phyloP scores from a whole-genome alignment of 2,888 invertebrate genomes.

The Emmelina monodactyla region DNA sequence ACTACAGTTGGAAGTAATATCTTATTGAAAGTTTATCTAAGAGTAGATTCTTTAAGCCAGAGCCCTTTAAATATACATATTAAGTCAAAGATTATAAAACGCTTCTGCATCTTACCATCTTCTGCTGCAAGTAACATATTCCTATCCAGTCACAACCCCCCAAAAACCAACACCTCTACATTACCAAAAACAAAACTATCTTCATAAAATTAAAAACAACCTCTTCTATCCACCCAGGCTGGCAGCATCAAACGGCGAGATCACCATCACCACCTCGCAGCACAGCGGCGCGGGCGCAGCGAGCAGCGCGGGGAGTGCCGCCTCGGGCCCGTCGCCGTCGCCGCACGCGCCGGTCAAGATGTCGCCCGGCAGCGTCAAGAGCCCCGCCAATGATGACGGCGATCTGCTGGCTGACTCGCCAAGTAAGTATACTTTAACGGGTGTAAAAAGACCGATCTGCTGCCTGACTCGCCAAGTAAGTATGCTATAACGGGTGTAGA shows the following conservation, averaged over 20 bases:
- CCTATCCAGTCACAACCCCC: neutral
- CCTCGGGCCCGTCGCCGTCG: constrained; percentile 51
- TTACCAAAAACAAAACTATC: neutral
- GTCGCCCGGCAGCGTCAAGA: constrained; percentile 68
- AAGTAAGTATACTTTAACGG: constrained; percentile 68
- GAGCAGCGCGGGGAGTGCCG: constrained; percentile 49
- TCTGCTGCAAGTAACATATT: constrained; percentile 1
- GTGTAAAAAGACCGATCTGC: neutral
- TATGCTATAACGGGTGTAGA: no score
- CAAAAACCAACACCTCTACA: neutral
- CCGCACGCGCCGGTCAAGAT: constrained; percentile 69
- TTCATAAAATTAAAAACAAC: no score
- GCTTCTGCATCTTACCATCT: no score
- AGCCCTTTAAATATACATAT: no score
- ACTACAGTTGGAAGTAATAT: no score
- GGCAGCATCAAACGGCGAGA: constrained; percentile 80
- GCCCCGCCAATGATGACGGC: constrained; percentile 71
- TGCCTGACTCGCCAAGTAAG: constrained; percentile 2
- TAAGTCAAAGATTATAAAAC: no score
- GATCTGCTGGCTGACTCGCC: constrained; percentile 85
- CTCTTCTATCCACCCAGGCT: constrained; percentile 55
- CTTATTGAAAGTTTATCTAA: no score
- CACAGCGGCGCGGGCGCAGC: constrained; percentile 61
- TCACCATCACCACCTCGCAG: constrained; percentile 82
- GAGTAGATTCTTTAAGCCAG: no score